phyloP scores from a whole-genome alignment of 2,797 vertebrate genomes.

The Pangasius larnaudii region DNA sequence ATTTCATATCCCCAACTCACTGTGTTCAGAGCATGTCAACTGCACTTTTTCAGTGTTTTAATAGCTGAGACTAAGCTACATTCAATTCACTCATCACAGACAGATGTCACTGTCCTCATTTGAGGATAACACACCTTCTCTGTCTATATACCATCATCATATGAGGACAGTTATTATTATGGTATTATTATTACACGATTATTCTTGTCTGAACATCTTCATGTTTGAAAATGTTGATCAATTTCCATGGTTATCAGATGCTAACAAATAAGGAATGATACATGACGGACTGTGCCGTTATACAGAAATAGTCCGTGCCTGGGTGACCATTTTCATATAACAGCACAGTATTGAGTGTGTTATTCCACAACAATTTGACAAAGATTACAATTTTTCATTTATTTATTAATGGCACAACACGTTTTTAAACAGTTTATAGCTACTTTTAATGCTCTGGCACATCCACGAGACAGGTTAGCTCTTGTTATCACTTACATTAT shows the following conservation, averaged over 20 bases:
- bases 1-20: conserved; percentile 46
- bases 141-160: not conserved
- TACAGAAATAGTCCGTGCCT: not conserved
- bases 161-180: not conserved
- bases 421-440: not conserved
- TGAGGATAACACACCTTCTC: not conserved
- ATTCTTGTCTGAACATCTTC: too few relatives aligned
- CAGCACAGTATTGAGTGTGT: not conserved
- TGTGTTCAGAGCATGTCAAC: conserved; percentile 41
- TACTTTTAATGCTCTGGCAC: not conserved
- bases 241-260: not conserved
- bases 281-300: not conserved
- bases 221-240: not conserved
- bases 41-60: conserved; percentile 7
- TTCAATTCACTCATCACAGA: not conserved
- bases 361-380: too few relatives aligned
- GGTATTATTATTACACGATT: not conserved
- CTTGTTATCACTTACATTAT: not conserved
- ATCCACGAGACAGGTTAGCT: not conserved
- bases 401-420: not conserved
- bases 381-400: not conserved
- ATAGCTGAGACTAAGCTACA: not conserved
- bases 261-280: not conserved
- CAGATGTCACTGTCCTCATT: not conserved
- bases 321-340: not conserved